phyloP scores from a whole-genome alignment of 2,113 vertebrate species.

The Cyanocitta stelleri region DNA sequence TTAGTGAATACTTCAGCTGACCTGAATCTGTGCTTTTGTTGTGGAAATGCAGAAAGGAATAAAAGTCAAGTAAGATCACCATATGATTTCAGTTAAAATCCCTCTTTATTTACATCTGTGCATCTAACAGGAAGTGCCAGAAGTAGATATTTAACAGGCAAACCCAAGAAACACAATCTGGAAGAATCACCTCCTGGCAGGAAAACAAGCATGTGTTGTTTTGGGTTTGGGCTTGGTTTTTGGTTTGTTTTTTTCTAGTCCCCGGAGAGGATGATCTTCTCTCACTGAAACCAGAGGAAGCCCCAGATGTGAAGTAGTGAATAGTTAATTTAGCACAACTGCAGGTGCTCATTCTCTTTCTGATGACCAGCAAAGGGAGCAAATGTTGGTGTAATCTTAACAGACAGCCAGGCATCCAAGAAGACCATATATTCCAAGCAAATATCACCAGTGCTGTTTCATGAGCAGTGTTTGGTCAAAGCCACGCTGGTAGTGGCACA shows the following conservation, averaged over 20 bases:
- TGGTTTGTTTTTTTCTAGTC: neutral
- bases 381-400: neutral
- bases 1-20: neutral
- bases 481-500: neutral
- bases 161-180: neutral
- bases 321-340: neutral
- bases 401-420: neutral
- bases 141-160: neutral
- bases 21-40: neutral
- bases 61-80: neutral
- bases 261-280: neutral
- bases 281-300: neutral
- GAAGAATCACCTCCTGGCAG: neutral
- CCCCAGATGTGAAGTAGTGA: neutral
- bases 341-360: neutral
- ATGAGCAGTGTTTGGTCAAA: neutral
- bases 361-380: neutral
- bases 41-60: neutral
- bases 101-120: neutral
- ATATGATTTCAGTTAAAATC: neutral
- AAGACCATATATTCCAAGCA: neutral
- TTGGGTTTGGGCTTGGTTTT: neutral
- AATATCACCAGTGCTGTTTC: neutral
- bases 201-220: neutral
- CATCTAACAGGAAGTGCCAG: neutral